Base-by-base conservation (phyloP, 2,797 vertebrate species). In the Macropodus opercularis region DNA sequence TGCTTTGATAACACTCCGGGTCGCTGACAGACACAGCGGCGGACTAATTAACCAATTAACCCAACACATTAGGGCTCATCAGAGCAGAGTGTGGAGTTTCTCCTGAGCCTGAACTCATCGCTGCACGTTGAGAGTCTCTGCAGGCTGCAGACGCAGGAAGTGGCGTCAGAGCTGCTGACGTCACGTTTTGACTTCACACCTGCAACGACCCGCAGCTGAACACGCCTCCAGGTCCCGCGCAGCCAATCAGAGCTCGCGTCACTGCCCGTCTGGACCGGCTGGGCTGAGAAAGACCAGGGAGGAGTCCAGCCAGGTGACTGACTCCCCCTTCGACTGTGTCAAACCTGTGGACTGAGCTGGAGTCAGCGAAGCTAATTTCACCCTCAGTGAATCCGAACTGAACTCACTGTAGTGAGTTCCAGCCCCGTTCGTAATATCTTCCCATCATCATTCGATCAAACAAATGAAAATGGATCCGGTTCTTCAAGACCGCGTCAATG, bases 11-110 rank as follows among this genome's bases (percentile, higher is more conserved):
- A 89, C 88, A 82, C 89, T 77, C 76, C 1, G 51, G 56, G 38
- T 72, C 85, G 9, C 75, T 72, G 79, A 64, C 61, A 81, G 80
- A 85, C 85, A 44, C 84, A 79, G 49, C 17, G 51, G 46, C 74
- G 64, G 75, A 79, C 82, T 94, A 89, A 87, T 94, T 93, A 94
- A 93, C 85, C 90, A 92, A 93, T 94, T 94, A 94, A 91, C 90
- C 89, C 84, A 73, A 90, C 88, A 89, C 91, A 87, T 93, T 92
- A 90, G 81, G 75, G 77, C 87, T 85, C 81, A 87, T 90, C 85
- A 80, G 67, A 82, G 76, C 53, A 72, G 69, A 55, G 64, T 60
- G 74, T 72, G 26, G 47, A 79, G 66, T 53, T 80, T 60, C 69
- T 70, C 26, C 66, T 3, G 66, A 58, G 62, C 73, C 57, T 57